Evolutionary conservation across 2,888 invertebrate genomes (phyloP).

Genomic region (Alsophila aescularia): DNA sequence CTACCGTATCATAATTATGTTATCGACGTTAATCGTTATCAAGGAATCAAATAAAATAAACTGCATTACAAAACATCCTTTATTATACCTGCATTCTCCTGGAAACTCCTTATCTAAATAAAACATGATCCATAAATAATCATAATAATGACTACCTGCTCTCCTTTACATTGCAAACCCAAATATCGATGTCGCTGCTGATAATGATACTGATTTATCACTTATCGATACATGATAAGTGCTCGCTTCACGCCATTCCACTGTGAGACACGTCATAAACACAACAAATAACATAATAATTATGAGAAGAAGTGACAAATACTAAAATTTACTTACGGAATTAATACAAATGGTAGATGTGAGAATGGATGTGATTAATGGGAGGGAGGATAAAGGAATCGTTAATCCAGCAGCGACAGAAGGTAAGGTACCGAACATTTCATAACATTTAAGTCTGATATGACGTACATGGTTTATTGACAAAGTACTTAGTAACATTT

Average conservation of each 20-base stretch:
- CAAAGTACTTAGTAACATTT: too few relatives aligned
- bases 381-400: slow-evolving; percentile 44
- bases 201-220: slow-evolving; percentile 55
- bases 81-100: too few relatives aligned
- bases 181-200: slow-evolving; percentile 42
- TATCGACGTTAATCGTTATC: too few relatives aligned
- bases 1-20: too few relatives aligned
- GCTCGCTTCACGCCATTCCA: slow-evolving; percentile 49
- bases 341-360: slow-evolving; percentile 40
- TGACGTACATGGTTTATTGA: neutral
- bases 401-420: slow-evolving; percentile 63
- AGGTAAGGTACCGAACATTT: slow-evolving; percentile 49
- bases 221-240: slow-evolving; percentile 58
- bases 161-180: slow-evolving; percentile 26
- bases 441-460: slow-evolving; percentile 13
- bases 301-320: slow-evolving; percentile 27
- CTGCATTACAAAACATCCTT: too few relatives aligned
- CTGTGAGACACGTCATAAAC: slow-evolving; percentile 55
- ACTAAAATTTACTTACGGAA: slow-evolving; percentile 3
- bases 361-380: slow-evolving; percentile 19
- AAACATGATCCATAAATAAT: neutral
- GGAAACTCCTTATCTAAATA: neutral
- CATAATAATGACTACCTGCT: neutral
- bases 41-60: too few relatives aligned
- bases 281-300: slow-evolving; percentile 57